These are phyloP conservation scores for Craniophora ligustri DNA, from an alignment of 2,888 invertebrate species.

Conservation along the genomic window DNA sequence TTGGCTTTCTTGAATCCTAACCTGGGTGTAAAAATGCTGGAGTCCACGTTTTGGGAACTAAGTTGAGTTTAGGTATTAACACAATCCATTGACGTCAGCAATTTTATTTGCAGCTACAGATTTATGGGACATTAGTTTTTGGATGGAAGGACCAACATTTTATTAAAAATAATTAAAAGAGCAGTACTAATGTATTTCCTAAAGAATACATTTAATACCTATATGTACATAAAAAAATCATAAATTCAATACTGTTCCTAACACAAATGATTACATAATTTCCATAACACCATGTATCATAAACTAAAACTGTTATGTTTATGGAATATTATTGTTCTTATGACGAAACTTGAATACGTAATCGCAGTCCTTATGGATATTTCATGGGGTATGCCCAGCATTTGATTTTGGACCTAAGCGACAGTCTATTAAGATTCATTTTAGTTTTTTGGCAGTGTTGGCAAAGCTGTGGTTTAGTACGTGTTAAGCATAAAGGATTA, in stretches of 20 bases:
- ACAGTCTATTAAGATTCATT: background rate
- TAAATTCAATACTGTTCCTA: constrained; percentile 21
- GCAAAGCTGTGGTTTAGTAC: constrained; percentile 27
- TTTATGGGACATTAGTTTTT: background rate
- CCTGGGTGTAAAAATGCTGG: constrained; percentile 20
- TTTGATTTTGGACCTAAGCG: constrained; percentile 15
- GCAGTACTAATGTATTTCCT: background rate
- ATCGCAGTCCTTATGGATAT: constrained; percentile 44
- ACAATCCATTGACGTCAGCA: background rate
- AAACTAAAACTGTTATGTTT: constrained; percentile 57
- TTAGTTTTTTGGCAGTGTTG: constrained; percentile 1
- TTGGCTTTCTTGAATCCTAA: constrained; percentile 54
- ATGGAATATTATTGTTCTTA: constrained; percentile 58
- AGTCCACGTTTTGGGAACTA: constrained; percentile 15
- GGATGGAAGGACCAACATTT: background rate
- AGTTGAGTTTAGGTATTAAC: constrained; percentile 1
- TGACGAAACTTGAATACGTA: constrained; percentile 57
- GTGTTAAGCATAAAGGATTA: constrained; percentile 44
- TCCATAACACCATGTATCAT: constrained; percentile 37
- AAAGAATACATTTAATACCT: background rate
- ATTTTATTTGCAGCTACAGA: background rate
- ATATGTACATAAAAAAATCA: constrained; percentile 16
- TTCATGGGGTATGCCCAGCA: constrained; percentile 19
- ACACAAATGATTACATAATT: constrained; percentile 41
- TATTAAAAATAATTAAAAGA: background rate